Base-by-base conservation (phyloP, 1,140 invertebrate genomes). In the Nomia melanderi region DNA sequence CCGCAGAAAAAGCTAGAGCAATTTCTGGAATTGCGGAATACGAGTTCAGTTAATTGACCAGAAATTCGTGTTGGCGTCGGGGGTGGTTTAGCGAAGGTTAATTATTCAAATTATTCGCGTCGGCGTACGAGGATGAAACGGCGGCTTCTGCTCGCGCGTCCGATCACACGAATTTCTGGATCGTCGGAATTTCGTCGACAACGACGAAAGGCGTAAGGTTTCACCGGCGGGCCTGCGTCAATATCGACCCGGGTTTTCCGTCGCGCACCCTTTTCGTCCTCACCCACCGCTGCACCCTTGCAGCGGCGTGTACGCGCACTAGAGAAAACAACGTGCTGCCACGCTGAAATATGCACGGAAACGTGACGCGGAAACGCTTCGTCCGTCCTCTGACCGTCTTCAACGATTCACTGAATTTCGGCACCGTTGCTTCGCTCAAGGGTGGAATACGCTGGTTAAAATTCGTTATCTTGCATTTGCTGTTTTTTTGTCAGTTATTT, bases 271-370 rank as follows among this genome's bases (percentile, higher is more conserved):
- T 62, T 88, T 87, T 27, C 50, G 53, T 47, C 63, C 5, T 17
- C 44, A 17, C 44, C 44, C 20, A n/a, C 20, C 20, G 20, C 47
- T 50, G 20, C 53, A 36, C 41, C 78, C 29, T 72, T 20, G 9
- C 50, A 14, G 25, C 44, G 41, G 39, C 25, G 67, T 86, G 89
- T 89, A 56, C 89, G 90, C 76, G 69, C 33, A 57, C 59, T 33
- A 44, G 36, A 57, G 76, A 36, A 77, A 73, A 73, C 69, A 78
- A 73, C 73, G 64, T 59, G 7, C 23, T 39, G n/a, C 11, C 29
- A 41, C 65, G 36, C 14, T 78, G 60, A 78, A 78, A 78, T 78
- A 73, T 78, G 69, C 69, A 78, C 50, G 50, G 33, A 31, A 14
- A 25, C 54, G 59, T 36, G 76, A 77, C 63, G 20, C 14, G 3